Evolutionary conservation across 2,113 vertebrate genomes (phyloP).

Genomic region (Bettongia penicillata): DNA sequence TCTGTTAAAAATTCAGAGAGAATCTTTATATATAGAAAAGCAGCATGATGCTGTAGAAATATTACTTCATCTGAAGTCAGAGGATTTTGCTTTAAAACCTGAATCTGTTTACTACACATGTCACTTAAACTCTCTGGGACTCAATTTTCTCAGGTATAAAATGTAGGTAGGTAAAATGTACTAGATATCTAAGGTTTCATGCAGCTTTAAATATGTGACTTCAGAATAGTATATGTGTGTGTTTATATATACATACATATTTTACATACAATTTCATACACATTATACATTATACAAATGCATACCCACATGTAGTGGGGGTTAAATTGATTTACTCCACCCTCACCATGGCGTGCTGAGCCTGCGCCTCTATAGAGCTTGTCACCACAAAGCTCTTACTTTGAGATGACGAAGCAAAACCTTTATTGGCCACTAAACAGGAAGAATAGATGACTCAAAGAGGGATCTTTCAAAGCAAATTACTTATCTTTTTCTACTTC

Average conservation of each 20-base stretch:
- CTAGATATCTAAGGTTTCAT: neutral
- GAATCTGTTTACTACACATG: conserved; percentile 1
- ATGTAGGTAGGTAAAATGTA: neutral
- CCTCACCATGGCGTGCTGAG: neutral
- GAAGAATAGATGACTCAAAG: neutral
- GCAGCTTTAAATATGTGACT: neutral
- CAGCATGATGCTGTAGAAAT: neutral
- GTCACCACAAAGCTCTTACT: neutral
- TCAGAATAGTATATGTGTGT: neutral
- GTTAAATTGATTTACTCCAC: too few relatives aligned
- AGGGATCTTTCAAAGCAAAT: neutral
- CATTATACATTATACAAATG: neutral
- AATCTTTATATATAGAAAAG: conserved; percentile 15
- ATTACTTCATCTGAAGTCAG: neutral
- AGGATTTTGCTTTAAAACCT: neutral
- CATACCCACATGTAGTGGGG: neutral
- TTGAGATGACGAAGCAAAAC: too few relatives aligned
- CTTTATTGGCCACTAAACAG: neutral
- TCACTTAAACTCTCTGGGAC: neutral
- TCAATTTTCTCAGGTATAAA: conserved; percentile 37
- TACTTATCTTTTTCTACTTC: neutral
- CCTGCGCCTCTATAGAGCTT: neutral
- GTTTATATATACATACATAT: too few relatives aligned
- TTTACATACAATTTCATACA: too few relatives aligned
- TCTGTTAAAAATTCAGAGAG: neutral